phyloP scores from a whole-genome alignment of 2,888 invertebrate species.

The Hoplodrina ambigua region DNA sequence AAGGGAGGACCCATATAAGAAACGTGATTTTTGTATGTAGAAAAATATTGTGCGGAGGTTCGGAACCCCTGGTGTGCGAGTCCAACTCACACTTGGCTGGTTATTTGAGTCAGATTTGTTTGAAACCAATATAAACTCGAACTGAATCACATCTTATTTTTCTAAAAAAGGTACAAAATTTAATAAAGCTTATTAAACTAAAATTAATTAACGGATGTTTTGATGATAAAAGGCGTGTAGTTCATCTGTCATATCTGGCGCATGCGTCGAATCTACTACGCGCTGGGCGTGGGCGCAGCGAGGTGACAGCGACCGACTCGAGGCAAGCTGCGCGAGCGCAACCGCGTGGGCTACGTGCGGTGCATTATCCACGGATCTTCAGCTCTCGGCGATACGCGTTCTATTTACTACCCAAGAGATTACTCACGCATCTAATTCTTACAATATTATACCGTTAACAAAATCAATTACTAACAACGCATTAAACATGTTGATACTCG shows the following conservation, averaged over 20 bases:
- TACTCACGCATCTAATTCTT: constrained; percentile 38
- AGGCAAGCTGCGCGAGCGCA: constrained; percentile 39
- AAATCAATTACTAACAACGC: constrained; percentile 20
- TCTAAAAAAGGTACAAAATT: not conserved
- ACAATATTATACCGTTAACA: constrained; percentile 14
- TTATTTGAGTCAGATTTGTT: constrained; percentile 15
- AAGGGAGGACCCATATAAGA: no score
- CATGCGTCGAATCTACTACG: constrained; percentile 56
- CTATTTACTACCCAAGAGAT: constrained; percentile 52
- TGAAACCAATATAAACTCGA: constrained; percentile 9
- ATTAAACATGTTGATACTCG: constrained; percentile 40
- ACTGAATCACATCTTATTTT: not conserved
- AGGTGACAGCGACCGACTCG: constrained; percentile 59
- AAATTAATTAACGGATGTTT: constrained; percentile 22
- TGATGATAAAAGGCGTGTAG: constrained; percentile 31
- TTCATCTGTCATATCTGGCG: constrained; percentile 52
- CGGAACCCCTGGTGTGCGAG: no score
- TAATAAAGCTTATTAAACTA: not conserved
- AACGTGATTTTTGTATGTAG: no score
- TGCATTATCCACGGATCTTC: constrained; percentile 54
- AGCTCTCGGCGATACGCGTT: constrained; percentile 43
- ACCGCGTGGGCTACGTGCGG: constrained; percentile 57
- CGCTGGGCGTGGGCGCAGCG: constrained; percentile 61
- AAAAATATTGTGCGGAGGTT: no score
- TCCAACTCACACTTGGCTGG: no score